Conservation (phyloP, 2,797 vertebrate genomes). For the Acipenser oxyrinchus region DNA sequence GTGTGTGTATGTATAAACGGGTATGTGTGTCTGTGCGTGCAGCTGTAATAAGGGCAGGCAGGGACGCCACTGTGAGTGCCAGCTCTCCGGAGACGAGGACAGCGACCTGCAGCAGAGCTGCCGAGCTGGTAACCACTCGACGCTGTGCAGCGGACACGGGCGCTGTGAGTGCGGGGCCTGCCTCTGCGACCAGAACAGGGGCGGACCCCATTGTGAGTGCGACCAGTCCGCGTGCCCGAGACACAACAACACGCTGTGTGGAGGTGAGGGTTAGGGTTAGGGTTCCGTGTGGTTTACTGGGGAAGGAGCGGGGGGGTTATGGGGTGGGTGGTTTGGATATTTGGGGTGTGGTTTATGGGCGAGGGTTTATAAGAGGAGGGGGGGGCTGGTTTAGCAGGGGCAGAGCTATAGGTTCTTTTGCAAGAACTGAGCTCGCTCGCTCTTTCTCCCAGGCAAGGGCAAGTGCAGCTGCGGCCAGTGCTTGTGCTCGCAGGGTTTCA, state of each 20-base stretch:
- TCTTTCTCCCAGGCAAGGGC: conserved; percentile 40
- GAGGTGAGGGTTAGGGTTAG: no score
- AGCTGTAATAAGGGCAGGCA: conserved; percentile 47
- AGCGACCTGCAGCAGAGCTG: conserved; percentile 36
- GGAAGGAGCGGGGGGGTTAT: no score
- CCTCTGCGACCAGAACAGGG: conserved; percentile 42
- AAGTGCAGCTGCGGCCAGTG: conserved; percentile 52
- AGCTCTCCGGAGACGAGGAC: conserved; percentile 25
- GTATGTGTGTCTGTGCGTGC: background rate
- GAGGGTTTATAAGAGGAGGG: no score
- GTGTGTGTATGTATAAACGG: no score
- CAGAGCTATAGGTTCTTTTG: no score
- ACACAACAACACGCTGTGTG: background rate
- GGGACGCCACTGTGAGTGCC: conserved; percentile 56
- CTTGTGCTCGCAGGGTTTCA: conserved; percentile 37
- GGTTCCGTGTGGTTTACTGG: no score
- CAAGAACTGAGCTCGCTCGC: background rate
- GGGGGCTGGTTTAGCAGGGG: no score
- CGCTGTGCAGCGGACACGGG: conserved; percentile 53
- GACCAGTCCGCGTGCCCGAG: background rate
- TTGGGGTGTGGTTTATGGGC: no score
- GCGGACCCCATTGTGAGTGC: conserved; percentile 23
- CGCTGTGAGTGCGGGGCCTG: conserved; percentile 60
- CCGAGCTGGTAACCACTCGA: conserved; percentile 19
- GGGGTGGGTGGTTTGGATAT: no score